phyloP scores from a whole-genome alignment of 1,140 invertebrate species.

The Triops cancriformis region DNA sequence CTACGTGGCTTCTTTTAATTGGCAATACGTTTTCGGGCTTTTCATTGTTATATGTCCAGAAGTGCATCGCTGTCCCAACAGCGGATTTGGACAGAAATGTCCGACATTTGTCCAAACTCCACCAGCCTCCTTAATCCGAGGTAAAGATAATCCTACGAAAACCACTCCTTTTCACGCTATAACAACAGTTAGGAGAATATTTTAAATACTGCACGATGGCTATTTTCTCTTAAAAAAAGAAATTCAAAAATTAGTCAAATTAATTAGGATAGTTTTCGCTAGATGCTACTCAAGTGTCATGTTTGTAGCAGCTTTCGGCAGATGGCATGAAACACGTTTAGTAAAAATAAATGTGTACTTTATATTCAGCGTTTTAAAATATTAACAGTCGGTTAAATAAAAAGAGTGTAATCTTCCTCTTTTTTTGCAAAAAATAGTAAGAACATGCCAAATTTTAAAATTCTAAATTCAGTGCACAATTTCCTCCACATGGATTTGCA shows the following conservation, averaged over 20 bases:
- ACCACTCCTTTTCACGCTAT: neutral
- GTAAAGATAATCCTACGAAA: slow-evolving; percentile 22
- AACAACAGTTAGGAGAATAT: neutral
- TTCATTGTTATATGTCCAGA: slow-evolving; percentile 14
- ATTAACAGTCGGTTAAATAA: slow-evolving; percentile 30
- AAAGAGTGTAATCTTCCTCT: slow-evolving; percentile 30
- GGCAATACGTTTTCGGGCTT: neutral
- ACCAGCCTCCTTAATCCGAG: slow-evolving; percentile 19
- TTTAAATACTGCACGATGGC: neutral
- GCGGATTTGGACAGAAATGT: slow-evolving; percentile 23
- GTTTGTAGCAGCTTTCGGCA: too few species aligned
- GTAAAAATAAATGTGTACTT: neutral
- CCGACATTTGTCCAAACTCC: slow-evolving; percentile 25
- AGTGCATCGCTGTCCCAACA: slow-evolving; percentile 22
- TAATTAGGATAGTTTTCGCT: too few species aligned
- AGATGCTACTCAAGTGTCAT: too few species aligned
- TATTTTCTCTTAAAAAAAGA: too few species aligned
- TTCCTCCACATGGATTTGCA: slow-evolving; percentile 24
- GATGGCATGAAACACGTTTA: too few species aligned
- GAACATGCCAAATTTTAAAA: neutral
- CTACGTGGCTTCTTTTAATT: neutral
- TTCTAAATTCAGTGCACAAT: slow-evolving; percentile 22
- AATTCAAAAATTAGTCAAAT: too few species aligned
- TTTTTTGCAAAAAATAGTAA: neutral
- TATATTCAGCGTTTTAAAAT: slow-evolving; percentile 19